Evolutionary conservation across 2,113 vertebrate species (phyloP), one percentile per base, ranked within the genome.

Genomic region (Tretioscincus oriximinensis): DNA sequence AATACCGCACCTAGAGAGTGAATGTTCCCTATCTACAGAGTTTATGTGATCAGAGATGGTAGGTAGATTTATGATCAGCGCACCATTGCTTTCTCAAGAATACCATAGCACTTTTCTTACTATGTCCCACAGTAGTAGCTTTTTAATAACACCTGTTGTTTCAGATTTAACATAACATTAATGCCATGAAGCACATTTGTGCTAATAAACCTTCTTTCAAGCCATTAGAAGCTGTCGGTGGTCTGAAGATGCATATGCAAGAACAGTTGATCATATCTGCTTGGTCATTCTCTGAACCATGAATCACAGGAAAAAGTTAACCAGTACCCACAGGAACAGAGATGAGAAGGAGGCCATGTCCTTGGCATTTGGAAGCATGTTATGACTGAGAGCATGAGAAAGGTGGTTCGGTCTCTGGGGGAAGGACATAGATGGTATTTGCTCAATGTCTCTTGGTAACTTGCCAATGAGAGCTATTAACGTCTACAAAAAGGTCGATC

Each of bases 381-480:
- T 47, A 5, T 0, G 41, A 72, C 45, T 81, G 26, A 80, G 74
- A 72, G 54, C 72, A 76, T 49, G 47, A 82, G 47, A 63, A 82
- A 87, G 81, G 49, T 80, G 81, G 24, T 84, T 79, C 80, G 85
- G 72, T 76, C 83, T 86, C 49, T 77, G 80, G 83, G 70, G 45
- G 85, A 83, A 82, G 80, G 87, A 77, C 80, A 64, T 65, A 35
- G 66, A 78, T 66, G 65, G 49, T 31, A 76, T 88, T 81, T 85
- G 68, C 24, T 86, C 81, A 89, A 76, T 78, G 81, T 74, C 73
- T 90, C 81, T 88, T 90, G 80, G 78, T 89, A 82, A 86, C 70
- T 72, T 88, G 88, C 82, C 90, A 89, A 73, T 82, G 61, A 87
- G 65, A 78, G 83, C 87, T 86, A 85, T 90, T 88, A 88, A 87